Evolutionary conservation across 2,797 vertebrate species (phyloP).

Genomic region (Smutsia gigantea): DNA sequence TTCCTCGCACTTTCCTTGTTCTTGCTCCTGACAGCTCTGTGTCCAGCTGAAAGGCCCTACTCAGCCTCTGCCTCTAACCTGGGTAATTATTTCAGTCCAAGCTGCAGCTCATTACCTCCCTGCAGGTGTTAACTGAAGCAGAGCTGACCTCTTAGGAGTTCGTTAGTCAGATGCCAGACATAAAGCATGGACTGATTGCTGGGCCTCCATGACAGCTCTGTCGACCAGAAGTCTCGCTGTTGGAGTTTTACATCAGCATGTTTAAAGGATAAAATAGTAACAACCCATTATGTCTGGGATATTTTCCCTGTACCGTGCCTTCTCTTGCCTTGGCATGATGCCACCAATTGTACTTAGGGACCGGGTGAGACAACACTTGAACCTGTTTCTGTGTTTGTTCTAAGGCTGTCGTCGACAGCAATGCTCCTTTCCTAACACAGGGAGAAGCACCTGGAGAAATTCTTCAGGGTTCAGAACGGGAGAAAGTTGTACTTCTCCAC

Average conservation of each 20-base stretch:
- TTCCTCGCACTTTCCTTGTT: rapidly evolving
- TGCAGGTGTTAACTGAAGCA: not conserved
- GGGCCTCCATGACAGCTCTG: rapidly evolving
- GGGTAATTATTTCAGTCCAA: not conserved
- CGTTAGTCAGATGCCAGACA: slow-evolving; percentile 37
- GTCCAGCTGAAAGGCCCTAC: not conserved
- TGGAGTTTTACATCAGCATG: not conserved
- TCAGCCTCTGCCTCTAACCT: slow-evolving; percentile 4
- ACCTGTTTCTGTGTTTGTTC: not conserved
- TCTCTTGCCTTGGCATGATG: not conserved
- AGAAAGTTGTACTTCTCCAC: not conserved
- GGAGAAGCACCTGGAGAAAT: not conserved
- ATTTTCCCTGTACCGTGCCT: not conserved
- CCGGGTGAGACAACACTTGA: not conserved
- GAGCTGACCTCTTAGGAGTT: slow-evolving; percentile 40
- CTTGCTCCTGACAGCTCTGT: not conserved
- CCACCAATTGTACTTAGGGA: not conserved
- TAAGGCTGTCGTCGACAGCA: not conserved
- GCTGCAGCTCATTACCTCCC: not conserved
- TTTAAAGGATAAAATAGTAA: not conserved
- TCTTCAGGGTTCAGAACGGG: not conserved
- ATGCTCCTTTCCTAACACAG: not conserved
- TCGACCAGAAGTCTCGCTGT: not conserved
- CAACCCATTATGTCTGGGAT: not conserved
- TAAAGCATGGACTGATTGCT: not conserved